Base-by-base conservation (phyloP, 2,797 vertebrate species). In the Mus spretus region DNA sequence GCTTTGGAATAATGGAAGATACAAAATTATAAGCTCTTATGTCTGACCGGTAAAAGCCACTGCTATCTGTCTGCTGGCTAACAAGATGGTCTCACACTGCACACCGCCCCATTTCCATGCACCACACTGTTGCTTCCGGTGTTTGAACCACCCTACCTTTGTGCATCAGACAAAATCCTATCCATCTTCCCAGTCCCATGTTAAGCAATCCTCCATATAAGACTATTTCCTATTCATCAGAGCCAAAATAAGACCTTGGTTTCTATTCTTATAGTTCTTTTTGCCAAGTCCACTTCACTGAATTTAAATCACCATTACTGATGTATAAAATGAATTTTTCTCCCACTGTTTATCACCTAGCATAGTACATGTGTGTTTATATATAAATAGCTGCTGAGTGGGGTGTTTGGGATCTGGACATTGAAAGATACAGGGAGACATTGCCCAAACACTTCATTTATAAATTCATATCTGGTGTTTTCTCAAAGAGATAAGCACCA, bases 271-370 rank as follows among this genome's bases (percentile, higher is more conserved):
- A 6, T 28, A 90, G 6, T 83, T 90, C 26, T 83, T 94, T 65
- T 72, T 78, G 53, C 47, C 6, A 92, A 82, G 5, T 91, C n/a
- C 24, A 86, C 15, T 31, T 44, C 26, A 15, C 26, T 89, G 6
- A 91, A 40, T 92, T 94, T 92, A 77, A 86, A 84, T 74, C 65
- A 82, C 22, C 3, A 70, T 88, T 75, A 59, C 57, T 89, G 85
- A 6, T 77, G 61, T 26, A 63, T 86, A 80, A 91, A 88, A 61
- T 70, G 0, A 50, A 44, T 89, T 88, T 92, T 89, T 57, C 63
- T 9, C 3, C 26, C 26, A 84, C 15, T 22, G 44, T 5, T 53
- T 61, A 82, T 40, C 74, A 93, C 28, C 37, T 82, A 89, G 4
- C 1, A 26, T 67, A 34, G 3, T 26, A 59, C 53, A 53, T 53